A percentile compares a stretch with the other conserved stretches of the same genome.
Conservation (phyloP, 2,797 vertebrate genomes). For the Dendrocincla fuliginosa region DNA sequence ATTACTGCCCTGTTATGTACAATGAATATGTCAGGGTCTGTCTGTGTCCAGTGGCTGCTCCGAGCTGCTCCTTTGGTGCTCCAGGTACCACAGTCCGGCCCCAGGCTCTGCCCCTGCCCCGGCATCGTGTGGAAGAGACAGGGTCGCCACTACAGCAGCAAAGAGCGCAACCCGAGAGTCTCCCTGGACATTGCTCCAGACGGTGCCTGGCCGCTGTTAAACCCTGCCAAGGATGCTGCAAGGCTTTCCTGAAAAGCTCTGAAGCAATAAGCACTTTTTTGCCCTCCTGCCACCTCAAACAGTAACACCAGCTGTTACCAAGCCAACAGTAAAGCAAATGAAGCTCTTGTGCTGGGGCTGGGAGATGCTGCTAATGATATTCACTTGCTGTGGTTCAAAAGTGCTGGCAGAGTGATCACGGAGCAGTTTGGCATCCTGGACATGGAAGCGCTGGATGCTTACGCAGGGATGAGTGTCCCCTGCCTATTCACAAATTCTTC, state of each 20-base stretch:
- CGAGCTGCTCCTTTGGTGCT: not conserved
- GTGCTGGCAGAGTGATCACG: not conserved
- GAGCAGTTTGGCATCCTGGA: not conserved
- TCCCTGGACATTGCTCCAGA: not conserved
- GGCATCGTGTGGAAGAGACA: rapidly evolving
- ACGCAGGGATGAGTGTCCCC: not conserved
- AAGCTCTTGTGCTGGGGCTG: not conserved
- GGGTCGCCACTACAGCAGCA: not conserved
- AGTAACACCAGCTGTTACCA: conserved; percentile 62
- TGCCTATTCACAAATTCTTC: not conserved
- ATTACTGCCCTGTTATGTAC: rapidly evolving
- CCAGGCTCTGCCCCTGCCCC: not conserved
- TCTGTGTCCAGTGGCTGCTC: not conserved
- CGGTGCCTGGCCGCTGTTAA: conserved; percentile 11
- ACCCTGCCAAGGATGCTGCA: not conserved
- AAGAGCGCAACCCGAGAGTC: not conserved
- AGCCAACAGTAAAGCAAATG: conserved; percentile 53
- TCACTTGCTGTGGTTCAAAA: not conserved
- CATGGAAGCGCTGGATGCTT: not conserved
- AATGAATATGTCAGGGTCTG: not conserved
- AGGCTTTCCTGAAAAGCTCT: conserved; percentile 43
- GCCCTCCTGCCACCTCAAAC: conserved; percentile 45
- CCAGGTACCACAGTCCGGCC: not conserved
- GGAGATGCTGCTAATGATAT: conserved; percentile 1
- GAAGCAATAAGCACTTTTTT: conserved; percentile 49